These are phyloP conservation scores for Drosophila pachea DNA, from an alignment of 1,140 invertebrate genomes.

Conservation along the genomic window DNA sequence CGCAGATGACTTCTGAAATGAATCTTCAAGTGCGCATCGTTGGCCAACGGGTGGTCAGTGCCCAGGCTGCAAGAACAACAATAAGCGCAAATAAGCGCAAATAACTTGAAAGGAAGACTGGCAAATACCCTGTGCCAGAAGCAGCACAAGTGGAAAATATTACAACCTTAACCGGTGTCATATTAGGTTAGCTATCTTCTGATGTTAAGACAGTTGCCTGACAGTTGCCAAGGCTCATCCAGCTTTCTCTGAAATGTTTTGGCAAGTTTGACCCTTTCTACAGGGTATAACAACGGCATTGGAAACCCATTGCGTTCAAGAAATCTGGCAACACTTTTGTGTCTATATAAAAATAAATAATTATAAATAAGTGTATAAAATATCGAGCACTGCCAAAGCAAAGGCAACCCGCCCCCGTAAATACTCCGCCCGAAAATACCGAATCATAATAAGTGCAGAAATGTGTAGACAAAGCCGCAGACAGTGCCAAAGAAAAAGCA, in stretches of 20 bases:
- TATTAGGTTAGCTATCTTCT: too few species aligned
- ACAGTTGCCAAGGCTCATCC: too few species aligned
- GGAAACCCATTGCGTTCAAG: constrained; percentile 66
- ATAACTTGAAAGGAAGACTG: background rate
- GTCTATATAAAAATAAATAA: constrained; percentile 51
- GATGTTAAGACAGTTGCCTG: too few species aligned
- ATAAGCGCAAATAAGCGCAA: constrained; percentile 1
- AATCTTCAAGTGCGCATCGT: constrained; percentile 38
- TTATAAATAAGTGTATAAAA: constrained; percentile 49
- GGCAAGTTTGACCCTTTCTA: background rate
- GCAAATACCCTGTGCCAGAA: background rate
- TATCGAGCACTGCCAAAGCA: constrained; percentile 36
- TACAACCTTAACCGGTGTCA: background rate
- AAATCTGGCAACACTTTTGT: constrained; percentile 62
- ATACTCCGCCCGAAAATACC: constrained; percentile 7
- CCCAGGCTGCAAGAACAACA: constrained; percentile 14
- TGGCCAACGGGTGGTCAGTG: constrained; percentile 35
- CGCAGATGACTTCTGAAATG: constrained; percentile 49
- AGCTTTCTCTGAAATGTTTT: too few species aligned
- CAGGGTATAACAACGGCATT: constrained; percentile 29
- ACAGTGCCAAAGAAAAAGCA: constrained; percentile 21
- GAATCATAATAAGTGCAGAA: constrained; percentile 52
- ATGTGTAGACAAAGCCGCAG: constrained; percentile 39
- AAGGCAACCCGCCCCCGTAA: background rate
- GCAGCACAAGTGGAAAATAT: too few species aligned